Base-by-base conservation (phyloP, 1,140 invertebrate genomes). In the Thereuonema tuberculata region DNA sequence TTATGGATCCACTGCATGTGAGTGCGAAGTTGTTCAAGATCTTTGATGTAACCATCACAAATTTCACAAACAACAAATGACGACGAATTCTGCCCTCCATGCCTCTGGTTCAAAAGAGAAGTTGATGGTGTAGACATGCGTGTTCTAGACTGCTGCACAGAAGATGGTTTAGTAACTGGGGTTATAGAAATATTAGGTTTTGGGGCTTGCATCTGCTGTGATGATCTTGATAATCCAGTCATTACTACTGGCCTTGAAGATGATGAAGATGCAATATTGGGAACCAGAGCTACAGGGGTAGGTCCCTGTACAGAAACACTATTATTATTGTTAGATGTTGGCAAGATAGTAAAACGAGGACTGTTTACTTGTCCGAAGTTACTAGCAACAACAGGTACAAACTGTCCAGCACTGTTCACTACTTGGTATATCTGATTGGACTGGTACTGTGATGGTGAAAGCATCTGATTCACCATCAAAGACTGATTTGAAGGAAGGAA, bases 1-100 rank as follows among this genome's bases (percentile, higher is more conserved):
- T 93, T 93, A 70, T 93, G 91, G 69, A 93, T 92, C 88, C 89
- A 93, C 67, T 92, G 88, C 91, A 94, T 94, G 69, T 94, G 91
- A 73, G 91, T 93, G 62, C 89, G 77, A 43, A 93, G 75, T 74
- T 93, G 89, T 67, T 93, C 90, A 66, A 93, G 77, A 75, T 93
- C 90, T 79, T 93, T 93, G 58, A 94, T 93, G 67, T 93, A 93
- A 46, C 89, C 89, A 73, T 94, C 91, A 73, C 91, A 94, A 64
- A 94, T 94, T 77, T 94, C 91, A 73, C 91, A 94, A 65, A 93
- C 91, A 62, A 94, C 89, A 73, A 92, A 92, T 20, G 84, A 83
- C 67, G 67, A 54, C 65, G 61, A 21, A 66, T 58, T 23, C 58
- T 37, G 62, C 58, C 20, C n/a, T 17, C 48, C 29, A 15, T 20